Evolutionary conservation across 2,888 invertebrate species (phyloP), one percentile per base, ranked within the genome.

Genomic region (Leptopterna dolabrata): DNA sequence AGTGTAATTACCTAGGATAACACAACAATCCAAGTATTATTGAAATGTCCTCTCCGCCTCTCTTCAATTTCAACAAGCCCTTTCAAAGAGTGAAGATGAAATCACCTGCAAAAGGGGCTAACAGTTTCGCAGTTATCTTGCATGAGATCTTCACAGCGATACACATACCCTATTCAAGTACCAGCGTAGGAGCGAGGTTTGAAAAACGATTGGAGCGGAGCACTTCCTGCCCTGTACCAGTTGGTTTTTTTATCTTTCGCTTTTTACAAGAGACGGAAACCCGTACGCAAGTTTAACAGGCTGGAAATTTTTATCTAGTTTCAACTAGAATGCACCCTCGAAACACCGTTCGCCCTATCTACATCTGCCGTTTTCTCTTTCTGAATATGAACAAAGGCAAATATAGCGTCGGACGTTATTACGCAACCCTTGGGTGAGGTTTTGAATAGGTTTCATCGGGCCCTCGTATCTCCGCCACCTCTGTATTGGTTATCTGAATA

Each of bases 241-340:
- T 11, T 24, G 4, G 11, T 63, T 27, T 13, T 63, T 24, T 63
- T 63, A 63, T 63, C 63, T 63, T 63, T 19, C 6, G 63, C 24
- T 63, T 2, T 63, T 63, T 11, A 63, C n/a, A 63, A 63, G 63
- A 63, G 63, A 24, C 24, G 63, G 63, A 13, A 24, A 24, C 11
- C 24, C 63, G 63, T 63, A 63, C 63, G 36, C 63, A 63, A 27
- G 24, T 63, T 63, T 63, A 63, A 63, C 63, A 63, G 24, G 63
- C 63, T 24, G 63, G 63, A 63, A 63, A 27, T 63, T 63, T 51
- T 63, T 63, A 63, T 63, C 63, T 63, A 63, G 63, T 63, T 63
- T 63, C 63, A 63, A 63, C 63, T 63, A 63, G 63, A 63, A 24
- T 63, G 63, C 63, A 63, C 63, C 63, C 63, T 63, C 63, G 24